phyloP scores from a whole-genome alignment of 2,888 invertebrate genomes.

The Neocrepidodera transversa region DNA sequence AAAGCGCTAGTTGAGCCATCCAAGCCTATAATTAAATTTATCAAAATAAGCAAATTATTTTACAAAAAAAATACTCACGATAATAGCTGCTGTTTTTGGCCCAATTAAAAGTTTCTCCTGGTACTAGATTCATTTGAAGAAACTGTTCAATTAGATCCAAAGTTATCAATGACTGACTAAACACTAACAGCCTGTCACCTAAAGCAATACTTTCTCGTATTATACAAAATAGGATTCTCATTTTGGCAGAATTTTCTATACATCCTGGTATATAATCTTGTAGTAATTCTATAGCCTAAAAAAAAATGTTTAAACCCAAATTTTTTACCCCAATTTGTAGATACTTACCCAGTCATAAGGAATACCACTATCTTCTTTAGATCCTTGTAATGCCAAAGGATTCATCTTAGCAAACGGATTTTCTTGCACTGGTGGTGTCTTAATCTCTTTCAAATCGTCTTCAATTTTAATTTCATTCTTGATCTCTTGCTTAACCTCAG shows the following conservation, averaged over 20 bases:
- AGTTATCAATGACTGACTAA: conserved; percentile 96
- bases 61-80: conserved; percentile 69
- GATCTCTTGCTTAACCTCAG: conserved; percentile 57
- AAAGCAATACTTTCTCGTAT: conserved; percentile 85
- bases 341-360: conserved; percentile 82
- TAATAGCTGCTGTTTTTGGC: conserved; percentile 87
- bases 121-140: conserved; percentile 75
- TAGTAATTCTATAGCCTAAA: conserved; percentile 76
- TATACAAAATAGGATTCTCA: conserved; percentile 91
- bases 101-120: conserved; percentile 79
- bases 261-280: conserved; percentile 88
- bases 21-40: conserved; percentile 67
- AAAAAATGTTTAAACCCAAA: no score
- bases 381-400: conserved; percentile 54
- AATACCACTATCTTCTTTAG: conserved; percentile 80
- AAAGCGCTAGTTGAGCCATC: conserved; percentile 95
- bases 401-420: conserved; percentile 60
- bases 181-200: conserved; percentile 91
- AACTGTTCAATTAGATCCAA: conserved; percentile 95
- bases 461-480: conserved; percentile 58
- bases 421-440: conserved; percentile 61
- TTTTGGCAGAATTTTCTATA: conserved; percentile 93
- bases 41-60: neutral
- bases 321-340: neutral
- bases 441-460: conserved; percentile 40